Base-by-base conservation (phyloP, 64 coral and sea anemone genomes). In the Montipora sp. region DNA sequence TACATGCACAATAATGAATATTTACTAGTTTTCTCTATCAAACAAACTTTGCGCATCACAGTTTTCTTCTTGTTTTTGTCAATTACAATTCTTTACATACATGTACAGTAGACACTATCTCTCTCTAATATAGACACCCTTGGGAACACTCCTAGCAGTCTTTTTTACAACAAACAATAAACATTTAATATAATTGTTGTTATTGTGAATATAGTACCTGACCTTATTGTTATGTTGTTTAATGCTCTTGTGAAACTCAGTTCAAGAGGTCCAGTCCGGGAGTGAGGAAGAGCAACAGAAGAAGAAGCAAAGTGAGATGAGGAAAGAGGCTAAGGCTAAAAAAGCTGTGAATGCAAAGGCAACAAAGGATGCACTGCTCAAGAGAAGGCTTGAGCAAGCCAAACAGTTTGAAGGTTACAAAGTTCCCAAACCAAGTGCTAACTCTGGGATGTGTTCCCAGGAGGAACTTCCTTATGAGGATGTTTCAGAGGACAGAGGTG, bases 391-490 rank as follows among this genome's bases (percentile, higher is more conserved):
- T 73, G n/a, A 73, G 70, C 70, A 73, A 27, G 70, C 70, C 19
- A 73, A 73, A 6, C 19, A 21, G 23, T 22, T 73, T 27, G n/a
- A 73, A 73, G 60, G 60, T 65, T 65, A 18, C 60, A 65, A 65
- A 65, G 60, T 65, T 65, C 60, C 60, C 60, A 65, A 65, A 7
- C 60, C 60, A 65, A 65, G 60, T 65, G 60, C 60, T 65, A 65
- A 65, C 60, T 65, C 60, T 65, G 60, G 60, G 60, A 65, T 65
- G 60, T 65, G 60, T 65, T 65, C 60, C 60, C 10, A 15, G 5
- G 60, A 65, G 60, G 60, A 65, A 65, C 60, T 65, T 65, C 60
- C 60, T 65, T 65, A 73, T 73, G 70, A 73, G 70, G 19, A 73
- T 27, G 19, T 73, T 27, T 27, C 70, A 73, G 70, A 27, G 19